These are phyloP conservation scores for Myotis daubentonii DNA, from an alignment of 2,797 vertebrate species.

Conservation along the genomic window DNA sequence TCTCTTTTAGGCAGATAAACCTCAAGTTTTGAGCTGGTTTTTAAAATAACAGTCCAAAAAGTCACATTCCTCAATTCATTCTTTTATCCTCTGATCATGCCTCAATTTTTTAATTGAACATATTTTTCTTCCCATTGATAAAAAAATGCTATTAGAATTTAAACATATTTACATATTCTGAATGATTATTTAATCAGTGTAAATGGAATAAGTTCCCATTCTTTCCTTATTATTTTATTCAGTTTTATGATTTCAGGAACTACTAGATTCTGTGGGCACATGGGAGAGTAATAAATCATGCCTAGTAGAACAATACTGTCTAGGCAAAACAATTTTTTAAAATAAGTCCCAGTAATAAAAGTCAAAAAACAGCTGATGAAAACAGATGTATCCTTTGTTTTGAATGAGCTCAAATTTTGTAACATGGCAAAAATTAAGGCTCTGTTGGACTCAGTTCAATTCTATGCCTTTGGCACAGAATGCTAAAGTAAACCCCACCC, in stretches of 20 bases:
- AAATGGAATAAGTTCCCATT: slow-evolving; percentile 72
- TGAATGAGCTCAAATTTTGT: slow-evolving; percentile 63
- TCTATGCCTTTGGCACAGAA: slow-evolving; percentile 30
- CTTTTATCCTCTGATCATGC: background rate
- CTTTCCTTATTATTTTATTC: slow-evolving; percentile 74
- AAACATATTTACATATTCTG: slow-evolving; percentile 78
- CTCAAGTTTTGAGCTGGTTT: slow-evolving; percentile 2
- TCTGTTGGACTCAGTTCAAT: slow-evolving; percentile 52
- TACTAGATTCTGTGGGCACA: slow-evolving; percentile 77
- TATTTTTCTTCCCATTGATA: slow-evolving; percentile 70
- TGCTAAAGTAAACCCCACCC: background rate
- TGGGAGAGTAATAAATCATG: slow-evolving; percentile 82
- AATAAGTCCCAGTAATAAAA: slow-evolving; percentile 73
- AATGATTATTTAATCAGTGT: slow-evolving; percentile 73
- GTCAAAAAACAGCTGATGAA: slow-evolving; percentile 77
- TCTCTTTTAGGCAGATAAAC: background rate
- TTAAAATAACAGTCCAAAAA: background rate
- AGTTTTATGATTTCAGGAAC: slow-evolving; percentile 76
- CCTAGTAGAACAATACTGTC: slow-evolving; percentile 69
- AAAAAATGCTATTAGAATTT: slow-evolving; percentile 78
- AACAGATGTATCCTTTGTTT: slow-evolving; percentile 77
- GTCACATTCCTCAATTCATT: slow-evolving; percentile 7
- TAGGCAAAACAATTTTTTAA: slow-evolving; percentile 65
- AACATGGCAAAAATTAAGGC: slow-evolving; percentile 65
- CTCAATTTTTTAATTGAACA: slow-evolving; percentile 70